Percentiles rank a stretch among this genome's conserved stretches.
phyloP scores from a whole-genome alignment of 2,797 vertebrate genomes.

The Scolopax rusticola region DNA sequence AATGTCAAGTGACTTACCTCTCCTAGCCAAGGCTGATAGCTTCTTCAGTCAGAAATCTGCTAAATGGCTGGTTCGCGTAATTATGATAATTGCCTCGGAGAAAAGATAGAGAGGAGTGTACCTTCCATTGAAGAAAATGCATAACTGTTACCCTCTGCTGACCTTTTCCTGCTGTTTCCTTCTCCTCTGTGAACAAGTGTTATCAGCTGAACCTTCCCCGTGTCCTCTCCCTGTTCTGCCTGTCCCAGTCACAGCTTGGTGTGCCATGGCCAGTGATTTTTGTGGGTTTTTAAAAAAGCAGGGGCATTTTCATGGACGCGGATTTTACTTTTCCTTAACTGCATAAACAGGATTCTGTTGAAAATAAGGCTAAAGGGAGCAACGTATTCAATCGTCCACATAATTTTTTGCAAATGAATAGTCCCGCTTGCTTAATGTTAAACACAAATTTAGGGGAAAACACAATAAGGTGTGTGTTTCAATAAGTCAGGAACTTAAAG shows the following conservation, averaged over 20 bases:
- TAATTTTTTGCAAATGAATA: background rate
- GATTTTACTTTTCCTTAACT: background rate
- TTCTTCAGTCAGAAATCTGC: conserved; percentile 44
- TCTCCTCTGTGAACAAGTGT: conserved; percentile 10
- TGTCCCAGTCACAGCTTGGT: background rate
- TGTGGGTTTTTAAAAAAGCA: background rate
- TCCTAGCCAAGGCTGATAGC: background rate
- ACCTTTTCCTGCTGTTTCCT: conserved; percentile 31
- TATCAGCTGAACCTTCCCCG: background rate
- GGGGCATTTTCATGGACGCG: background rate
- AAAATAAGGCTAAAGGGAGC: background rate
- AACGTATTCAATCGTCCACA: background rate
- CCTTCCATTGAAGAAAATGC: background rate
- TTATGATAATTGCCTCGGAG: conserved; percentile 59
- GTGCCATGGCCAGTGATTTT: background rate
- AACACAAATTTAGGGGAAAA: background rate
- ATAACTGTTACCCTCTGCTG: background rate
- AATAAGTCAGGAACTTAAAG: conserved; percentile 20
- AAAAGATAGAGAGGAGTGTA: conserved; percentile 24
- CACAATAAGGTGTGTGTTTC: background rate
- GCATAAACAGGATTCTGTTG: background rate
- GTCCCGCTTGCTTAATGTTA: background rate
- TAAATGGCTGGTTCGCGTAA: conserved; percentile 53
- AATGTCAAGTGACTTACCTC: conserved; percentile 57
- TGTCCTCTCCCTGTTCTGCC: background rate